Evolutionary conservation across 2,797 vertebrate genomes (phyloP).

Genomic region (Hippopotamyrus pictus): DNA sequence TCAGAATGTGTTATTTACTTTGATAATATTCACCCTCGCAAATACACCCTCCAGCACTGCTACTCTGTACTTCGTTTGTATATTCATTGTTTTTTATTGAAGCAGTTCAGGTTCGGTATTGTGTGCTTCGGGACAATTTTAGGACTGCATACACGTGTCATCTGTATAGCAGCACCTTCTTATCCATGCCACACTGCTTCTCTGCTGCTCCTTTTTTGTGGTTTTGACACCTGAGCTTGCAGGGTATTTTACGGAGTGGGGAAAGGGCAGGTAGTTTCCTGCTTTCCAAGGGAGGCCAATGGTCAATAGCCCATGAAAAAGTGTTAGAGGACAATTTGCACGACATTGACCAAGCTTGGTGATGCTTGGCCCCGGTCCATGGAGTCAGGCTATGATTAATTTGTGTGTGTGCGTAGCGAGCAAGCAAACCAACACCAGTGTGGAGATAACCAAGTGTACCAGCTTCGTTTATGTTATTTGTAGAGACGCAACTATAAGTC

Average conservation of each 20-base stretch:
- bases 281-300: conserved; percentile 7
- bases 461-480: conserved; percentile 1
- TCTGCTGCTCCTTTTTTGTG: not conserved
- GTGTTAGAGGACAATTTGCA: not conserved
- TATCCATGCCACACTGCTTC: not conserved
- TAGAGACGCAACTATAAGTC: conserved; percentile 10
- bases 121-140: not conserved
- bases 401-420: not conserved
- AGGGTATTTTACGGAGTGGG: not conserved
- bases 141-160: not conserved
- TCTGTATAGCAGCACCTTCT: not conserved
- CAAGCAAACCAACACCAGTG: not conserved
- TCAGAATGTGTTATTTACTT: not conserved
- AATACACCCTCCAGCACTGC: not conserved
- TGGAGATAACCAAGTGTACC: not conserved
- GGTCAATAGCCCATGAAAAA: conserved; percentile 1
- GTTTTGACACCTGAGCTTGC: not conserved
- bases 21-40: not conserved
- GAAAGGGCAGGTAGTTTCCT: not conserved
- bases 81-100: conserved; percentile 1
- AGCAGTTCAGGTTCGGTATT: not conserved
- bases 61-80: not conserved
- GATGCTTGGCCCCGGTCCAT: not conserved
- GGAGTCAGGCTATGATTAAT: not conserved
- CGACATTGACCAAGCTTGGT: not conserved